Base-by-base conservation (phyloP, 1,140 invertebrate species). In the Ladona fulva region DNA sequence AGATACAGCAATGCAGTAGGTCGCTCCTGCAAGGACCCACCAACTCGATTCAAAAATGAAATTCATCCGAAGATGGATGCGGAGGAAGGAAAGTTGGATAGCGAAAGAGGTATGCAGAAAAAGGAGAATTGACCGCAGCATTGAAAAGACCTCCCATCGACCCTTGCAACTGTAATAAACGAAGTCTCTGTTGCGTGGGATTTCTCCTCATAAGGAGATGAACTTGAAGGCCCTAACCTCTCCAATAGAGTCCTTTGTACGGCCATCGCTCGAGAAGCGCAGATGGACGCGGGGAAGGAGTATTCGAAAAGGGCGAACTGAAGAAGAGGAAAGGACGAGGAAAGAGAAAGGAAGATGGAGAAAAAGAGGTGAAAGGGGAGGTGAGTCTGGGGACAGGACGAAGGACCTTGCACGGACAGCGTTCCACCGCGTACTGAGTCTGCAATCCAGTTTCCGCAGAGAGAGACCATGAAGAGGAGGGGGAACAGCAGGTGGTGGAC, bases 351-450 rank as follows among this genome's bases (percentile, higher is more conserved):
- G 44, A 52, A 19, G 44, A 52, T 10, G 44, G 19, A 10, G 44
- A 11, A 19, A 52, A 19, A 52, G 10, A 19, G 44, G 44, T 11
- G 44, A 52, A 52, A 19, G 44, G 44, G 44, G 44, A 10, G n/a
- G n/a, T n/a, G 44, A 19, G 19, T 52, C 44, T 10, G 44, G 44
- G 44, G 44, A 52, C 10, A 52, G 44, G 44, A 11, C 10, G 44
- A 52, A 11, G 44, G 52, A 66, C n/a, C 52, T 16, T 19, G 52
- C 52, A 37, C 29, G 29, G 52, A 22, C 52, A 22, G 52, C 52
- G 52, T 66, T 66, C 52, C 52, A 19, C 52, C 52, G 52, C 52
- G 52, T 66, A 66, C n/a, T 66, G 52, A 66, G 52, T 66, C 52
- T 22, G 52, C 52, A 66, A 66, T 66, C 52, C 52, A 66, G 52